Conservation (phyloP, 2,888 invertebrate species). For the Beris chalybata region DNA sequence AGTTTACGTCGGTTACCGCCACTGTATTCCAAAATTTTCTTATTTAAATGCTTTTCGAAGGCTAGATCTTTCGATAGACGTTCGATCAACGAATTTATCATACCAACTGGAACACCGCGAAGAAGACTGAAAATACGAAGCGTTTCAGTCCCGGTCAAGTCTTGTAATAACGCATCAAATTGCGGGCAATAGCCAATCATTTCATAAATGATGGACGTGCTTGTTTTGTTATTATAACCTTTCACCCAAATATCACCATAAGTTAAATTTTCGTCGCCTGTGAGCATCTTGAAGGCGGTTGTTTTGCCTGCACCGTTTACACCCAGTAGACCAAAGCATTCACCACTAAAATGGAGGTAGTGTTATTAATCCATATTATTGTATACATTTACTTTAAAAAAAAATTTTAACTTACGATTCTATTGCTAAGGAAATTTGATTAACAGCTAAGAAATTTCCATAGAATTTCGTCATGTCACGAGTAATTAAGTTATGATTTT, state of each 20-base stretch:
- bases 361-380: background rate
- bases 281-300: constrained; percentile 80
- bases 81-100: constrained; percentile 48
- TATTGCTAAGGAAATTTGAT: constrained; percentile 62
- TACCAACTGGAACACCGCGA: constrained; percentile 57
- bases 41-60: constrained; percentile 63
- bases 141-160: constrained; percentile 67
- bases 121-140: constrained; percentile 64
- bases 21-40: constrained; percentile 62
- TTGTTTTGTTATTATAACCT: constrained; percentile 56
- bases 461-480: constrained; percentile 71
- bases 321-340: constrained; percentile 75
- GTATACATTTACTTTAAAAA: background rate
- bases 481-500: constrained; percentile 57
- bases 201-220: constrained; percentile 60
- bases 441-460: constrained; percentile 70
- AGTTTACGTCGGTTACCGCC: constrained; percentile 72
- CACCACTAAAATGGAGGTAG: constrained; percentile 51
- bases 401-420: constrained; percentile 24
- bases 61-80: constrained; percentile 61
- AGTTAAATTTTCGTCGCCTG: constrained; percentile 72
- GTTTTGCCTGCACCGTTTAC: constrained; percentile 82
- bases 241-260: constrained; percentile 68
- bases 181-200: constrained; percentile 65
- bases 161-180: constrained; percentile 67